These are phyloP conservation scores for Lepus oiostolus DNA, from an alignment of 2,797 vertebrate species.

Conservation along the genomic window DNA sequence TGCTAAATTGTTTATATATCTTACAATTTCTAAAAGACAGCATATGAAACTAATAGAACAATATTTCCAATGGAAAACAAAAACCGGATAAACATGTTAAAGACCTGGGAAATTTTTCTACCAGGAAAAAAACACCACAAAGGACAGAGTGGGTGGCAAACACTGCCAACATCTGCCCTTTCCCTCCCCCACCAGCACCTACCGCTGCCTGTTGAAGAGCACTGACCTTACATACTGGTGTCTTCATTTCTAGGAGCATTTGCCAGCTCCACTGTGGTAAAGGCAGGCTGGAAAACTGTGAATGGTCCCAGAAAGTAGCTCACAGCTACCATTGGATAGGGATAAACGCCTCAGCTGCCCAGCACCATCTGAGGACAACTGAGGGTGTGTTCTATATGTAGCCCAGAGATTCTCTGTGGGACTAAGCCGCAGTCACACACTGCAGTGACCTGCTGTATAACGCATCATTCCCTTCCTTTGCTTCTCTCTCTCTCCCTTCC, in stretches of 20 bases:
- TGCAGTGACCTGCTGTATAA: not conserved
- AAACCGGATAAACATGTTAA: not conserved
- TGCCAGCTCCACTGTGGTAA: not conserved
- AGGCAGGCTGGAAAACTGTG: not conserved
- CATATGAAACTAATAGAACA: not conserved
- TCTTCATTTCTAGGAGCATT: not conserved
- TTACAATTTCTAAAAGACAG: not conserved
- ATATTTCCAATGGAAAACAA: not conserved
- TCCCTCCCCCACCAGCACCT: not conserved
- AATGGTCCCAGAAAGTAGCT: not conserved
- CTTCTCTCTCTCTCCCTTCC: not conserved
- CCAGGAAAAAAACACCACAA: not conserved
- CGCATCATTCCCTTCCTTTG: not conserved
- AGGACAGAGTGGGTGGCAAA: not conserved
- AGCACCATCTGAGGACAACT: not conserved
- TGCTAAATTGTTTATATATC: not conserved
- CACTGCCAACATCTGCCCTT: not conserved
- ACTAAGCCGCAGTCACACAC: not conserved
- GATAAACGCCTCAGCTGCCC: not conserved
- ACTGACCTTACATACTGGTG: not conserved
- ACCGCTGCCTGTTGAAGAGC: not conserved
- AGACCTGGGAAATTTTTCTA: conserved; percentile 9
- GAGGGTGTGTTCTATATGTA: not conserved
- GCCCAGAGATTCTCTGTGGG: not conserved
- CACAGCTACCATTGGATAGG: not conserved